Evolutionary conservation across 1,140 invertebrate species (phyloP), one percentile per base, ranked within the genome.

Genomic region (Tetramorium alpestre): DNA sequence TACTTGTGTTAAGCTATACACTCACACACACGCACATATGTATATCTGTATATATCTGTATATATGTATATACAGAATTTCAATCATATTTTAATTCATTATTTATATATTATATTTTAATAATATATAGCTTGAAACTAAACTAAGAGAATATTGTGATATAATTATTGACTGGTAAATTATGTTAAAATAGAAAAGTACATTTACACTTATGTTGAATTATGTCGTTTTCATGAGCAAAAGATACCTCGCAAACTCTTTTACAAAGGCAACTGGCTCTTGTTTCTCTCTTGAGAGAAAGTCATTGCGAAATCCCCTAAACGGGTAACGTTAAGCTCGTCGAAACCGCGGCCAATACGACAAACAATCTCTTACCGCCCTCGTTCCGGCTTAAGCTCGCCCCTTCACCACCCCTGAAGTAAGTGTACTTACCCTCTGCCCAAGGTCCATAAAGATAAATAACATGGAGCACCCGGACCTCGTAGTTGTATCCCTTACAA

Each of bases 361-460:
- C 94, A 94, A 95, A 94, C 93, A 95, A 95, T 95, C 93, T 94
- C 93, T 94, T 94, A 94, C 93, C 92, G 90, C 93, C 93, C 92
- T 92, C 85, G 86, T 91, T 85, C 51, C 90, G 90, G 94, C 94
- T 95, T 94, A 94, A 93, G 91, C 89, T 90, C 78, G 89, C 81
- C 92, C 91, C 92, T 84, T 90, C 69, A 84, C 85, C 38, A 69
- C 88, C 88, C 86, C 22, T 73, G 87, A 88, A 90, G 92, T 94
- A 95, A 95, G 94, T 95, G 93, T 95, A 95, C 94, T 95, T 95
- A 95, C 94, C 94, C 95, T 95, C 94, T 95, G 94, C 93, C 94
- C 94, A 92, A 94, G 94, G 94, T 95, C 94, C 93, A 95, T 95
- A 95, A 95, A 95, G 94, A 95, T 95, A 95, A 95, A 95, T 95